These are phyloP conservation scores for Troides aeacus DNA, from an alignment of 2,888 invertebrate species.

Conservation along the genomic window DNA sequence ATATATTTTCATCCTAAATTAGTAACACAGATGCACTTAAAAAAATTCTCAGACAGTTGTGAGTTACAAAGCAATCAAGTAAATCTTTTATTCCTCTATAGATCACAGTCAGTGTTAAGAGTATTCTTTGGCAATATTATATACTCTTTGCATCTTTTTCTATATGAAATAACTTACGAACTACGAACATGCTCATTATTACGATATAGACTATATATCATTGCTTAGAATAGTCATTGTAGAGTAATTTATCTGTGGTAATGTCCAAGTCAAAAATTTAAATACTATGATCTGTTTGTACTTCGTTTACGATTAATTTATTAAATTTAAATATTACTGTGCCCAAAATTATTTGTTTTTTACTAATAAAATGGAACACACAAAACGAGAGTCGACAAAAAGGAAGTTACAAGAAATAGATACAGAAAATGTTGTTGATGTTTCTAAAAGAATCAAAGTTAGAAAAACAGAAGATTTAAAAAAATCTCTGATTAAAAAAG, in stretches of 20 bases:
- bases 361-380: not conserved
- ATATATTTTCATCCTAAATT: too few species aligned
- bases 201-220: too few species aligned
- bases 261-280: not conserved
- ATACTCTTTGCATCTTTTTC: too few species aligned
- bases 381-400: slow-evolving; percentile 15
- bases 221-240: too few species aligned
- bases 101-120: too few species aligned
- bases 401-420: slow-evolving; percentile 27
- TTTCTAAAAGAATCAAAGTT: slow-evolving; percentile 18
- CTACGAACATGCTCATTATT: too few species aligned
- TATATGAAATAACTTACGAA: too few species aligned
- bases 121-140: too few species aligned
- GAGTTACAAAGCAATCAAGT: too few species aligned
- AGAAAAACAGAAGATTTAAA: slow-evolving; percentile 10
- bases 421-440: slow-evolving; percentile 10
- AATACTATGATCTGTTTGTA: not conserved
- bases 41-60: too few species aligned
- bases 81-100: too few species aligned
- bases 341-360: not conserved
- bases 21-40: too few species aligned
- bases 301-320: not conserved
- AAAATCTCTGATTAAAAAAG: slow-evolving; percentile 5
- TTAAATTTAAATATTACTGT: not conserved
- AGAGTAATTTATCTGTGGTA: not conserved